phyloP scores from a whole-genome alignment of 2,888 invertebrate genomes.

The Tipula unca region DNA sequence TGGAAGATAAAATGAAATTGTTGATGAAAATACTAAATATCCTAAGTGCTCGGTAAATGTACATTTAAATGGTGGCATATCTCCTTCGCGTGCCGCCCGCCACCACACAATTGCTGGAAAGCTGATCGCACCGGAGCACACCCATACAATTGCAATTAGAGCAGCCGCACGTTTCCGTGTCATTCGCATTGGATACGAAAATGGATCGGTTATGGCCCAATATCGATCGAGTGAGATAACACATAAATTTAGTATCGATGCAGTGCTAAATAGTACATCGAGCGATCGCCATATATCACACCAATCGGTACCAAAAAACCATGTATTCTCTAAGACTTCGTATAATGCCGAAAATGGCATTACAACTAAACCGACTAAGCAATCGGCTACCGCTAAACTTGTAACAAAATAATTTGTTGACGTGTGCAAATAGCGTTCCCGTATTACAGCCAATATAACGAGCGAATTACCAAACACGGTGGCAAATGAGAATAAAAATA shows the following conservation, averaged over 20 bases:
- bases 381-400: constrained; percentile 92
- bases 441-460: constrained; percentile 86
- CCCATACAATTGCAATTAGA: constrained; percentile 90
- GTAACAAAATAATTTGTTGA: constrained; percentile 98
- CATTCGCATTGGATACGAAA: constrained; percentile 94
- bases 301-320: constrained; percentile 93
- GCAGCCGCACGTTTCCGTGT: constrained; percentile 76
- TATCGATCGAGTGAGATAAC: constrained; percentile 94
- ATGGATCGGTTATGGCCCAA: constrained; percentile 98
- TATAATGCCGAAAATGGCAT: constrained; percentile 95
- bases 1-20: constrained; percentile 96
- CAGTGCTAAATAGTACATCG: constrained; percentile 95
- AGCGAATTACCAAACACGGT: constrained; percentile 93
- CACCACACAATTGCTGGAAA: constrained; percentile 98
- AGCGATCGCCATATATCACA: constrained; percentile 97
- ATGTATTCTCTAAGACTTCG: constrained; percentile 79
- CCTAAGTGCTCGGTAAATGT: constrained; percentile 94
- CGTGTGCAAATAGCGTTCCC: constrained; percentile 89
- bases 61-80: constrained; percentile 78
- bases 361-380: constrained; percentile 90
- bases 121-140: constrained; percentile 92
- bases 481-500: constrained; percentile 79
- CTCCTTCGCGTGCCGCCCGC: constrained; percentile 76
- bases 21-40: constrained; percentile 94
- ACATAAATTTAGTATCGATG: constrained; percentile 93